Percentiles rank a stretch among this genome's conserved stretches.
phyloP scores from a whole-genome alignment of 2,113 vertebrate genomes.

The Hucho hucho region DNA sequence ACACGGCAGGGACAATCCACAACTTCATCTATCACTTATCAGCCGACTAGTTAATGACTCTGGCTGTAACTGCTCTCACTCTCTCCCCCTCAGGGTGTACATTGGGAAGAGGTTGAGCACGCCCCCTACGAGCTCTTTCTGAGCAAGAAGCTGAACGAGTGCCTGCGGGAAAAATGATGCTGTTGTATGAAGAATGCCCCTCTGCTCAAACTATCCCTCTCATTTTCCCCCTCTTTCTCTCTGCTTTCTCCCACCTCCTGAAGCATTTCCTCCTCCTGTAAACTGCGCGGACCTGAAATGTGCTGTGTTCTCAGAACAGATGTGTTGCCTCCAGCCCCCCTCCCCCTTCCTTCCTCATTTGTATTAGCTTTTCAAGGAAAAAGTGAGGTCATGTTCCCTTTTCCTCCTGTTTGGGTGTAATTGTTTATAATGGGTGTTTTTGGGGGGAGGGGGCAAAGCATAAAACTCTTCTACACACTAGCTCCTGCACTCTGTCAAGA shows the following conservation, averaged over 20 bases:
- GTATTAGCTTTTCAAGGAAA: not conserved
- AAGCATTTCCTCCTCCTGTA: not conserved
- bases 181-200: slow-evolving; percentile 72
- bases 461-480: slow-evolving; percentile 36
- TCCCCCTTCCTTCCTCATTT: not conserved
- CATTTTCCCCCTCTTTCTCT: not conserved
- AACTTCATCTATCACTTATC: too few relatives aligned
- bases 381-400: not conserved
- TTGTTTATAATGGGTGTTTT: slow-evolving; percentile 24
- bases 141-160: slow-evolving; percentile 70
- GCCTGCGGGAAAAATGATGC: slow-evolving; percentile 75
- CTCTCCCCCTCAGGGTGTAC: slow-evolving; percentile 84
- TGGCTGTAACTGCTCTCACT: not conserved
- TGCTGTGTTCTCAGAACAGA: slow-evolving; percentile 63
- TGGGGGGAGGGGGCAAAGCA: slow-evolving; percentile 26
- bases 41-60: too few relatives aligned
- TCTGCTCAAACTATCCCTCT: slow-evolving; percentile 21
- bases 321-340: slow-evolving; percentile 16
- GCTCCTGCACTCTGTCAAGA: slow-evolving; percentile 5
- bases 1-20: not conserved
- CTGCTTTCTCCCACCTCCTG: not conserved
- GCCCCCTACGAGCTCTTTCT: slow-evolving; percentile 90
- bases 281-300: slow-evolving; percentile 15
- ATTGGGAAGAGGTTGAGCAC: slow-evolving; percentile 94
- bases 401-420: slow-evolving; percentile 40